A percentile compares a stretch with the other conserved stretches of the same genome.
Conservation (phyloP, 1,140 invertebrate species). For the Sycophila sp. region DNA sequence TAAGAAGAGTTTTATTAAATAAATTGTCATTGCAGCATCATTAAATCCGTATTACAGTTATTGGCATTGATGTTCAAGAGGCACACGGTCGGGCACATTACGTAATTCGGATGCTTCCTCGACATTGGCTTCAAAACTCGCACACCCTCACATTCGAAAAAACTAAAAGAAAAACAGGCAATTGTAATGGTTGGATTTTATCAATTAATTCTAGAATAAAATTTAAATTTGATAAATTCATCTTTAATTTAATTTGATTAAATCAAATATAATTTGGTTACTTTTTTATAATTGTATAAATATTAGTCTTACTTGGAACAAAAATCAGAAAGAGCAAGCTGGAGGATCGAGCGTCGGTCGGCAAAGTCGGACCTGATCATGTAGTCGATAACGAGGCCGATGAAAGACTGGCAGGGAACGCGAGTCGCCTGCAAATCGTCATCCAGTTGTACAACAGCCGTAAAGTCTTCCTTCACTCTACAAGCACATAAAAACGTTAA, state of each 20-base stretch:
- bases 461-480: neutral
- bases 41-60: too few species aligned
- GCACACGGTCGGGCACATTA: neutral
- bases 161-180: constrained; percentile 27
- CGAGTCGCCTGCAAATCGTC: constrained; percentile 47
- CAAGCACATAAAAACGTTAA: neutral
- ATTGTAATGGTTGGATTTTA: too few species aligned
- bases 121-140: constrained; percentile 7
- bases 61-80: neutral
- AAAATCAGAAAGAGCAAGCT: constrained; percentile 36
- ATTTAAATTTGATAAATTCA: too few species aligned
- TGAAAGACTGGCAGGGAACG: constrained; percentile 52
- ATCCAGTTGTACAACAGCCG: constrained; percentile 42
- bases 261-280: too few species aligned
- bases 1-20: too few species aligned
- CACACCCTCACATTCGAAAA: neutral
- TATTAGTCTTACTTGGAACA: constrained; percentile 44
- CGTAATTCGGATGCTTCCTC: neutral
- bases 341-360: constrained; percentile 32
- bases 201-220: neutral
- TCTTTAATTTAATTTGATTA: too few species aligned
- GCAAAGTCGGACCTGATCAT: constrained; percentile 40
- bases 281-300: too few species aligned
- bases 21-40: too few species aligned
- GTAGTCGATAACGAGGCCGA: constrained; percentile 46